A percentile compares a stretch with the other conserved stretches of the same genome.
Evolutionary conservation across 2,888 invertebrate species (phyloP).

Genomic region (Priocnemis perturbator): DNA sequence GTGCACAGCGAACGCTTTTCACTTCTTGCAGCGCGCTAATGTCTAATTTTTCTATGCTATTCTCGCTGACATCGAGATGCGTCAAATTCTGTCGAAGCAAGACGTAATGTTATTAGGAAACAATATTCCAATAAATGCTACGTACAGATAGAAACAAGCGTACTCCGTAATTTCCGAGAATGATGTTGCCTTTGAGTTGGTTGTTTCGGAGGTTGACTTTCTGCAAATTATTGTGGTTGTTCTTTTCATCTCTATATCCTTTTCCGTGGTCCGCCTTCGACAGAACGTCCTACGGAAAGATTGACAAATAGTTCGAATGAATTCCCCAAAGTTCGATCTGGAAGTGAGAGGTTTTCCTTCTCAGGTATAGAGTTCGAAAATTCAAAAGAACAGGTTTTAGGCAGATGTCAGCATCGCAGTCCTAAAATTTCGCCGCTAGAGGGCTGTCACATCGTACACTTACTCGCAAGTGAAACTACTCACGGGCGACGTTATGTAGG

Average conservation of each 20-base stretch:
- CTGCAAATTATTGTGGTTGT: conserved; percentile 75
- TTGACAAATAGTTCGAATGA: not conserved
- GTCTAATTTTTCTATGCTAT: conserved; percentile 88
- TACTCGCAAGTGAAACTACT: too few species aligned
- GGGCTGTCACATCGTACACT: too few species aligned
- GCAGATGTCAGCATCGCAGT: too few species aligned
- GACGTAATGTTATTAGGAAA: not conserved
- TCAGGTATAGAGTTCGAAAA: too few species aligned
- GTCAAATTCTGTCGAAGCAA: conserved; percentile 81
- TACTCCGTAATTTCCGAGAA: conserved; percentile 90
- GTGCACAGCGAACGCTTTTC: conserved; percentile 85
- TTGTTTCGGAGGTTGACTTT: conserved; percentile 87
- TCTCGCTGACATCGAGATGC: conserved; percentile 89
- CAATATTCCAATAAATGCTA: conserved; percentile 7
- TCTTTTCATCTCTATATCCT: conserved; percentile 64
- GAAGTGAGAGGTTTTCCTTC: too few species aligned
- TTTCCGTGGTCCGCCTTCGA: conserved; percentile 63
- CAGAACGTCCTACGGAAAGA: conserved; percentile 58
- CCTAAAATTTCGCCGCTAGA: not conserved
- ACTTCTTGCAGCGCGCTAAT: conserved; percentile 87
- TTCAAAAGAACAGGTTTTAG: too few species aligned
- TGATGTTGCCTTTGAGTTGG: conserved; percentile 88
- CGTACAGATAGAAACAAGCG: conserved; percentile 66
- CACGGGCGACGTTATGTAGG: too few species aligned
- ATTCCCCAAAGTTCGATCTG: too few species aligned